Conservation (phyloP, 2,888 invertebrate species). For the Trissonchulus sp. region DNA sequence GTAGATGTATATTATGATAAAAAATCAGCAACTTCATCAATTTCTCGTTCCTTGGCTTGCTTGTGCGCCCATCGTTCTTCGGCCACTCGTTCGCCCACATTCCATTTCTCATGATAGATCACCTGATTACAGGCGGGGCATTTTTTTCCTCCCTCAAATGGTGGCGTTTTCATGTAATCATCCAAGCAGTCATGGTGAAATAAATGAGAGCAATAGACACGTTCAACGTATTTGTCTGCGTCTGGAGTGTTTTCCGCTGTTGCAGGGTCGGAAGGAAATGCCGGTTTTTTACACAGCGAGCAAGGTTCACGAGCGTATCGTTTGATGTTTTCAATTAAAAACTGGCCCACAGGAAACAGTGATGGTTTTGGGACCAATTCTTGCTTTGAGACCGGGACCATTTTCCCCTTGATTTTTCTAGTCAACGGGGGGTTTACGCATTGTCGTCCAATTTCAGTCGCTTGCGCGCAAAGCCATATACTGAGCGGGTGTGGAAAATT, state of each 20-base stretch:
- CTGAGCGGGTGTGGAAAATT: slow-evolving; percentile 64
- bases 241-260: background rate
- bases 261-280: slow-evolving; percentile 11
- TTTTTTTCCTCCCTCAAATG: slow-evolving; percentile 66
- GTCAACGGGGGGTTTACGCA: slow-evolving; percentile 66
- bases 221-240: slow-evolving; percentile 60
- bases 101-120: slow-evolving; percentile 69
- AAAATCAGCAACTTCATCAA: slow-evolving; percentile 70
- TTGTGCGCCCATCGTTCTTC: slow-evolving; percentile 72
- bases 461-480: slow-evolving; percentile 63
- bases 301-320: slow-evolving; percentile 33
- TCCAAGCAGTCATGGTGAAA: slow-evolving; percentile 67
- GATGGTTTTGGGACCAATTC: slow-evolving; percentile 64
- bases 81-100: slow-evolving; percentile 63
- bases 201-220: slow-evolving; percentile 68
- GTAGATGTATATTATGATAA: slow-evolving; percentile 50
- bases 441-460: slow-evolving; percentile 64
- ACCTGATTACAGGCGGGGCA: slow-evolving; percentile 63
- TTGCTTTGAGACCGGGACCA: slow-evolving; percentile 49
- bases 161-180: slow-evolving; percentile 65
- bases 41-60: slow-evolving; percentile 67
- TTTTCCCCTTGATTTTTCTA: slow-evolving; percentile 56
- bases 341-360: slow-evolving; percentile 61
- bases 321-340: slow-evolving; percentile 63
- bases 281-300: slow-evolving; percentile 7